Conservation (phyloP, 2,113 vertebrate genomes). For the Oncorhynchus kisutch region DNA sequence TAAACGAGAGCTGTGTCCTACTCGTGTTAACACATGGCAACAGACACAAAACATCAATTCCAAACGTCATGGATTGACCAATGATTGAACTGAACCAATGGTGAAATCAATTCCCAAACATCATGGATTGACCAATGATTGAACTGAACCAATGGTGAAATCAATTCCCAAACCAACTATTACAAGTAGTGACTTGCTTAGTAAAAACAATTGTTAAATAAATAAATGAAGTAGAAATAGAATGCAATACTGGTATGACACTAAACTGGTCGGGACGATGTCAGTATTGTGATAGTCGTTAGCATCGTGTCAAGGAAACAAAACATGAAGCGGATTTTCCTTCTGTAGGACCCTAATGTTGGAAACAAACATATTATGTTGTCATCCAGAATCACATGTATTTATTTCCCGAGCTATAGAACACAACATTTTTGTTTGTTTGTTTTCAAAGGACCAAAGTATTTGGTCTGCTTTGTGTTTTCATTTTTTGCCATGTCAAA, state of each 20-base stretch:
- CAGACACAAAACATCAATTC: not conserved
- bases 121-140: slow-evolving; percentile 1
- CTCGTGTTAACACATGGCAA: not conserved
- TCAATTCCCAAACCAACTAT: slow-evolving; percentile 25
- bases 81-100: too few relatives aligned
- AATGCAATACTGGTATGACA: not conserved
- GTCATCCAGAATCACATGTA: too few relatives aligned
- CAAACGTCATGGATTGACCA: not conserved
- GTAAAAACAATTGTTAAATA: slow-evolving; percentile 5
- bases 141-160: slow-evolving; percentile 30
- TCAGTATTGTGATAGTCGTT: too few relatives aligned
- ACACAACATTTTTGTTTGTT: too few relatives aligned
- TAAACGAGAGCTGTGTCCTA: not conserved
- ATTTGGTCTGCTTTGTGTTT: too few relatives aligned
- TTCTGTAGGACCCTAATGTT: too few relatives aligned
- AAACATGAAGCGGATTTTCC: too few relatives aligned
- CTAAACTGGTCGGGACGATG: too few relatives aligned
- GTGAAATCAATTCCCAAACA: not conserved
- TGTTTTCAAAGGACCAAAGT: too few relatives aligned
- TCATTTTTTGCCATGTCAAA: too few relatives aligned
- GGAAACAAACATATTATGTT: too few relatives aligned
- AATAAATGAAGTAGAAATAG: not conserved
- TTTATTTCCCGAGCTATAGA: not conserved
- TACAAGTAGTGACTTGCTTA: not conserved
- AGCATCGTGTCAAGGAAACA: too few relatives aligned